Evolutionary conservation across 2,113 vertebrate species (phyloP).

Genomic region (Gasterosteus aculeatus): DNA sequence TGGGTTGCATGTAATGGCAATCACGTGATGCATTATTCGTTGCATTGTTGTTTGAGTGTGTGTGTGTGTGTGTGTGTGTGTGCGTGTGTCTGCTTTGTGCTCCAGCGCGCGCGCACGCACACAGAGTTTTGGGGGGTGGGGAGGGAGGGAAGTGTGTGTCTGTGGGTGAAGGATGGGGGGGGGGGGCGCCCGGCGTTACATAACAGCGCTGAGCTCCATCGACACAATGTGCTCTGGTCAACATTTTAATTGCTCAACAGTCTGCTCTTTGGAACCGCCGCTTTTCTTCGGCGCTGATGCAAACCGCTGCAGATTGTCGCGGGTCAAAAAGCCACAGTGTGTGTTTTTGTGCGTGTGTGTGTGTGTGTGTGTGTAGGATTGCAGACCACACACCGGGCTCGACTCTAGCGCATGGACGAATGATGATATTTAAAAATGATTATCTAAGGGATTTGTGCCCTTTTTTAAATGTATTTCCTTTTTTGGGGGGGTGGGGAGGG

Average conservation of each 20-base stretch:
- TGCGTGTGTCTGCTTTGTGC: not conserved
- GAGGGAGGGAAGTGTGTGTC: constrained; percentile 3
- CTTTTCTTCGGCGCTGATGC: constrained; percentile 32
- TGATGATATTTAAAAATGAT: constrained; percentile 57
- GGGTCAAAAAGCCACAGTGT: constrained; percentile 43
- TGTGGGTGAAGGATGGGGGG: not conserved
- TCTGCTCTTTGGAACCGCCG: constrained; percentile 52
- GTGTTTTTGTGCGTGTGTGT: constrained; percentile 5
- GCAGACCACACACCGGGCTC: not conserved
- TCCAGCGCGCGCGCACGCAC: not conserved
- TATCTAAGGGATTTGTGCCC: constrained; percentile 35
- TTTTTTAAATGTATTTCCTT: constrained; percentile 22
- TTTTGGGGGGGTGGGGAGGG: not conserved
- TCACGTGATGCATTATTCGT: too few species aligned
- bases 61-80: too few species aligned
- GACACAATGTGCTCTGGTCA: constrained; percentile 32
- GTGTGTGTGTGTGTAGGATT: too few species aligned
- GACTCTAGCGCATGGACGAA: constrained; percentile 22
- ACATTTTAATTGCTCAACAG: constrained; percentile 61
- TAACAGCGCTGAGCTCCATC: constrained; percentile 42
- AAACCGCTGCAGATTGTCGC: constrained; percentile 36
- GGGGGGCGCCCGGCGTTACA: constrained; percentile 47
- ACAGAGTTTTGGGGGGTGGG: not conserved
- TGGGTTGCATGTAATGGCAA: too few species aligned
- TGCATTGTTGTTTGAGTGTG: too few species aligned